Conservation (phyloP, 2,113 vertebrate species). For the Zingel zingel region DNA sequence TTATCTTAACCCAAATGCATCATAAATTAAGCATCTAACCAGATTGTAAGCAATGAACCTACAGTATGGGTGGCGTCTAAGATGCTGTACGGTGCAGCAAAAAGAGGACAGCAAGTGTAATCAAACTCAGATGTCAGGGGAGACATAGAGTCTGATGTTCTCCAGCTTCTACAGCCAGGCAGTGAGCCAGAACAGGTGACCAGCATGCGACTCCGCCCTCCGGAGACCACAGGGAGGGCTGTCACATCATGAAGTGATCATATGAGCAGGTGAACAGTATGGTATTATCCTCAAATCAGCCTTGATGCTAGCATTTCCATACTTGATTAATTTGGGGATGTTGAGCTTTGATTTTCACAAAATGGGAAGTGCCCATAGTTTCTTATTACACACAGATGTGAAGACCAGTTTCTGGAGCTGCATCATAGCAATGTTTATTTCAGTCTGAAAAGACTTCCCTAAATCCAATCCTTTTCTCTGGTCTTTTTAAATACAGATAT, state of each 20-base stretch:
- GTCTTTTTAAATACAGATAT: slow-evolving; percentile 2
- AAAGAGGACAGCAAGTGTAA: slow-evolving; percentile 9
- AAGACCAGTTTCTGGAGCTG: not conserved
- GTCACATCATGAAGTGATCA: slow-evolving; percentile 20
- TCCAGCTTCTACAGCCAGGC: slow-evolving; percentile 2
- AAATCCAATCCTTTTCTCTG: not conserved
- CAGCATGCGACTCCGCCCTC: slow-evolving; percentile 15
- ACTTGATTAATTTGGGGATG: not conserved
- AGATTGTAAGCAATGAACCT: not conserved
- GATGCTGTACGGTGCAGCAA: slow-evolving; percentile 3
- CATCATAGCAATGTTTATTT: not conserved
- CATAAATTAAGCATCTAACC: not conserved
- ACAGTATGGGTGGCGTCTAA: not conserved
- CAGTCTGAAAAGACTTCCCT: not conserved
- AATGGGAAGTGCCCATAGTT: not conserved
- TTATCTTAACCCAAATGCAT: slow-evolving; percentile 7
- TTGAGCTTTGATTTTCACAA: not conserved
- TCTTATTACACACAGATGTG: not conserved
- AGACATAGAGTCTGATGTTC: not conserved
- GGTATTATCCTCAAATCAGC: not conserved
- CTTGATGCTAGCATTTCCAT: not conserved
- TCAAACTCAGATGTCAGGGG: not conserved
- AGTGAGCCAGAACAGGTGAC: slow-evolving; percentile 40
- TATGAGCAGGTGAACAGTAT: slow-evolving; percentile 4
- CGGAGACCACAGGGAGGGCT: slow-evolving; percentile 9